Evolutionary conservation across 1,140 invertebrate species (phyloP).

Genomic region (Orius insidiosus): DNA sequence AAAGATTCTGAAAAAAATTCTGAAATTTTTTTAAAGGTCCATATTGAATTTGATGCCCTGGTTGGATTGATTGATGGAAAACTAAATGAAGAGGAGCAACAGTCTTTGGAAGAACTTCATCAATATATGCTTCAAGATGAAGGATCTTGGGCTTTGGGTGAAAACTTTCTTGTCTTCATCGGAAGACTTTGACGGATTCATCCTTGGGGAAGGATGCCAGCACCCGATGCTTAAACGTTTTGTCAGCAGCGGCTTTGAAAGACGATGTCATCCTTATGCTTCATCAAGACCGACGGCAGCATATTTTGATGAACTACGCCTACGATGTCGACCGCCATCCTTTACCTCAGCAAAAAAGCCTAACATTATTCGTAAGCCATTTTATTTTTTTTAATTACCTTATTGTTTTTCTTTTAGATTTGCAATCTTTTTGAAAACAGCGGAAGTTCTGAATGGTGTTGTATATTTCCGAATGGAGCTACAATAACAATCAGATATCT

Average conservation of each 20-base stretch:
- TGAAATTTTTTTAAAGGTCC: conserved; percentile 28
- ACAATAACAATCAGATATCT: conserved; percentile 51
- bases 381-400: too few relatives aligned
- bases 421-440: conserved; percentile 82
- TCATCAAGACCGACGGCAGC: conserved; percentile 76
- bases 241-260: conserved; percentile 59
- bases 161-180: conserved; percentile 63
- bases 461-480: conserved; percentile 81
- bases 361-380: conserved; percentile 59
- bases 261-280: conserved; percentile 78
- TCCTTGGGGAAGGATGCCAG: conserved; percentile 36
- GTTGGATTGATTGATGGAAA: conserved; percentile 41
- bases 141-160: conserved; percentile 78
- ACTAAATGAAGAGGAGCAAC: conserved; percentile 46
- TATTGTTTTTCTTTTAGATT: conserved; percentile 46
- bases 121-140: conserved; percentile 76
- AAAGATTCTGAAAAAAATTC: too few relatives aligned
- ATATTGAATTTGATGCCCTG: conserved; percentile 43
- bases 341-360: conserved; percentile 56
- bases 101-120: conserved; percentile 57
- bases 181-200: conserved; percentile 48
- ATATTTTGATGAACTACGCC: conserved; percentile 81
- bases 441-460: conserved; percentile 81
- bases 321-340: conserved; percentile 61
- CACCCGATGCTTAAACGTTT: conserved; percentile 44